A percentile compares a stretch with the other conserved stretches of the same genome.
Conservation (phyloP, 2,797 vertebrate species). For the Eulemur rubriventer region DNA sequence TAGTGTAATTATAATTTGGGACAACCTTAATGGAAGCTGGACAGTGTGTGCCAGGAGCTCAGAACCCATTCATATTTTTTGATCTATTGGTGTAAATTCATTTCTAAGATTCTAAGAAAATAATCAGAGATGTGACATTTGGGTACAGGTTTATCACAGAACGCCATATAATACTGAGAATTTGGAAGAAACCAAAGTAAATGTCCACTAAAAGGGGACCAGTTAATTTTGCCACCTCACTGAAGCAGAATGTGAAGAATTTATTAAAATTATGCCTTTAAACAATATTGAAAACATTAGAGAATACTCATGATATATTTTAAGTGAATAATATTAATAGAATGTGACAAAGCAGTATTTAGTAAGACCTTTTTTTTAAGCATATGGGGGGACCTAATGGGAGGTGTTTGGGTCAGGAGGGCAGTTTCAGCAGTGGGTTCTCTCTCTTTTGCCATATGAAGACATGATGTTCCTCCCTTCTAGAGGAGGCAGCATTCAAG, state of each 20-base stretch:
- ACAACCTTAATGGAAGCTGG: not conserved
- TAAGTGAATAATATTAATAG: not conserved
- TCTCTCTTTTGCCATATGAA: not conserved
- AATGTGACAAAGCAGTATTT: not conserved
- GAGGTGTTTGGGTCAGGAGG: not conserved
- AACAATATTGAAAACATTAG: not conserved
- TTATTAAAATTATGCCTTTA: not conserved
- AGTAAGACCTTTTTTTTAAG: not conserved
- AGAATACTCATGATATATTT: not conserved
- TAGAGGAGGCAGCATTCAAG: not conserved
- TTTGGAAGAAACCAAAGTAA: constrained; percentile 9
- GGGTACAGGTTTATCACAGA: not conserved
- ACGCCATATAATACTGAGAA: not conserved
- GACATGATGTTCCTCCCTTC: not conserved
- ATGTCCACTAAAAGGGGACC: not conserved
- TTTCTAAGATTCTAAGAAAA: not conserved
- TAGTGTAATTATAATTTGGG: not conserved
- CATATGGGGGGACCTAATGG: not conserved
- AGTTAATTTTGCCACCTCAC: not conserved
- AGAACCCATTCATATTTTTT: not conserved
- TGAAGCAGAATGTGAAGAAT: not conserved
- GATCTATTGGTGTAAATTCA: not conserved
- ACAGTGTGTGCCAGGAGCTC: not conserved
- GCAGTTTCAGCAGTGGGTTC: not conserved
- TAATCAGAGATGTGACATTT: not conserved